Percentiles rank a stretch among this genome's conserved stretches.
phyloP scores from a whole-genome alignment of 1,140 invertebrate species.

The Drosophila melanica region DNA sequence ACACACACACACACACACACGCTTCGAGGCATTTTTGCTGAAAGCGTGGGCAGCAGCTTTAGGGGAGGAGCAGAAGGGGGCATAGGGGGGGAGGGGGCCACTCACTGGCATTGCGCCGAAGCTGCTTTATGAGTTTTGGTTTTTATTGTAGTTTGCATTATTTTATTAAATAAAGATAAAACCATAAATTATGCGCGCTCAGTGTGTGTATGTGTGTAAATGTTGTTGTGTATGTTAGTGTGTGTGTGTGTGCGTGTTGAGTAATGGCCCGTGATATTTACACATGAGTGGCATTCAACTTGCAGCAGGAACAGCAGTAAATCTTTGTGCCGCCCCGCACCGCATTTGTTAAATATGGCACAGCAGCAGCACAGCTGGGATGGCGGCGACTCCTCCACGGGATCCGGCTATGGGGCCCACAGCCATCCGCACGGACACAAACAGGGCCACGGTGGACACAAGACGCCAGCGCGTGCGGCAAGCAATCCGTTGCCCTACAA shows the following conservation, averaged over 20 bases:
- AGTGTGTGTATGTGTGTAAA: conserved; percentile 9
- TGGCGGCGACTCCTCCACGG: conserved; percentile 37
- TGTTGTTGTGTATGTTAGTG: conserved; percentile 28
- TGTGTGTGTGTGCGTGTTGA: conserved; percentile 54
- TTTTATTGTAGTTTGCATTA: conserved; percentile 70
- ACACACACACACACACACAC: conserved; percentile 17
- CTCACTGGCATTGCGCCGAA: not conserved
- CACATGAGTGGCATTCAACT: conserved; percentile 70
- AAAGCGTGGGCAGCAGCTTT: not conserved
- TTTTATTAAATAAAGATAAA: conserved; percentile 80
- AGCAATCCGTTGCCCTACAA: conserved; percentile 74
- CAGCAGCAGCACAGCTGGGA: conserved; percentile 77
- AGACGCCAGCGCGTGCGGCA: conserved; percentile 54
- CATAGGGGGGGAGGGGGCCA: conserved; percentile 12
- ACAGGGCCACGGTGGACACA: conserved; percentile 45
- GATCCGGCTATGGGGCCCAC: conserved; percentile 24
- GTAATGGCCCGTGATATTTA: conserved; percentile 78
- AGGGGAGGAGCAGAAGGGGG: too few species aligned
- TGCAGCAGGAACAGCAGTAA: conserved; percentile 34
- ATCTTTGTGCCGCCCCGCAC: not conserved
- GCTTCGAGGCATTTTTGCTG: conserved; percentile 17
- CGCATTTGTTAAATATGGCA: conserved; percentile 51
- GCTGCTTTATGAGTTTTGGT: conserved; percentile 48
- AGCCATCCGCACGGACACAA: conserved; percentile 27
- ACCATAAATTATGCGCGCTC: conserved; percentile 76